phyloP scores from a whole-genome alignment of 2,888 invertebrate genomes.

The Thera britannica region DNA sequence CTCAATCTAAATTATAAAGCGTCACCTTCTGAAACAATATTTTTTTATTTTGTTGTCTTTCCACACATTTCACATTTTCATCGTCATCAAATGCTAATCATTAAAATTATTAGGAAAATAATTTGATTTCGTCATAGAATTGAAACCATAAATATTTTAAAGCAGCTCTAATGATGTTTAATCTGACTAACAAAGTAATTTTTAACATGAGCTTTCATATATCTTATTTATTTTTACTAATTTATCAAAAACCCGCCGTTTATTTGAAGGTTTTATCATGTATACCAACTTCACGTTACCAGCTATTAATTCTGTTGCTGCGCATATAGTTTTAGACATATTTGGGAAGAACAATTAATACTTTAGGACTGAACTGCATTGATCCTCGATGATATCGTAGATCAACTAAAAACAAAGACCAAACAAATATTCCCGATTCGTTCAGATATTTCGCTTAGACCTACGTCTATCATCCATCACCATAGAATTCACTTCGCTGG shows the following conservation, averaged over 20 bases:
- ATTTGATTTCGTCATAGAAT: too few species aligned
- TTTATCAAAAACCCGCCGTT: slow-evolving; percentile 3
- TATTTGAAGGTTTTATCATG: slow-evolving; percentile 11
- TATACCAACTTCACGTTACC: neutral
- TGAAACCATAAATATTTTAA: neutral
- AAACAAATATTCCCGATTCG: slow-evolving; percentile 67
- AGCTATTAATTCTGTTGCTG: slow-evolving; percentile 61
- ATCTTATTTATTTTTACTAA: slow-evolving; percentile 16
- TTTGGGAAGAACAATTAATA: slow-evolving; percentile 58
- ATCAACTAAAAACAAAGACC: slow-evolving; percentile 27
- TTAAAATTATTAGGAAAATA: too few species aligned
- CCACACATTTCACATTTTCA: slow-evolving; percentile 44
- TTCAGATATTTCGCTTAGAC: slow-evolving; percentile 74
- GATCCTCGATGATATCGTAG: slow-evolving; percentile 38
- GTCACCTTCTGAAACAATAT: slow-evolving; percentile 61
- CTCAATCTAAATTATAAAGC: slow-evolving; percentile 60
- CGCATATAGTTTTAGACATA: slow-evolving; percentile 60
- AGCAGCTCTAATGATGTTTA: slow-evolving; percentile 16
- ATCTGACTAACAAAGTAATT: slow-evolving; percentile 66
- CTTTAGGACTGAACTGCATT: slow-evolving; percentile 32
- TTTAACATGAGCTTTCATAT: slow-evolving; percentile 34
- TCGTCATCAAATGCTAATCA: slow-evolving; percentile 43
- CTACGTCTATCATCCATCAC: slow-evolving; percentile 72
- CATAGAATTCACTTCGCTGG: slow-evolving; percentile 66
- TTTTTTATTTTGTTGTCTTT: slow-evolving; percentile 39